Percentiles rank a stretch among this genome's conserved stretches.
These are phyloP conservation scores for Pemphredon lugubris DNA, from an alignment of 2,888 invertebrate genomes.

Conservation along the genomic window DNA sequence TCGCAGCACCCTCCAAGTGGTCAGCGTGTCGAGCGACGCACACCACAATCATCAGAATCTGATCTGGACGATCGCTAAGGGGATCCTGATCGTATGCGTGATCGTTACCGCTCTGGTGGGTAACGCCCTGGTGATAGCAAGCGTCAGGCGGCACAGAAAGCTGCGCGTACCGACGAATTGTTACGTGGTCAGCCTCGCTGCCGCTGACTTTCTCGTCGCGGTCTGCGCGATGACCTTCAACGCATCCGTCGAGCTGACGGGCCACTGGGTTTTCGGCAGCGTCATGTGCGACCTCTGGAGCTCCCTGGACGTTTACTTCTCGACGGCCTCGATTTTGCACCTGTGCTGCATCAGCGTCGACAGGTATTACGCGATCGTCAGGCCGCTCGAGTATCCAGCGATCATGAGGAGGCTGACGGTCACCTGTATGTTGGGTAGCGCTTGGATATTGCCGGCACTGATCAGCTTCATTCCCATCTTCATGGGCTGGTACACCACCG, in stretches of 20 bases:
- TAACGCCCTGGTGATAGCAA: constrained; percentile 94
- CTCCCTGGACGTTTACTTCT: constrained; percentile 96
- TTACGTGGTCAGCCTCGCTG: constrained; percentile 96
- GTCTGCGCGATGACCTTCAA: constrained; percentile 96
- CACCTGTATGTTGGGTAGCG: constrained; percentile 82
- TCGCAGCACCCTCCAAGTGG: constrained; percentile 9
- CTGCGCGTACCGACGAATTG: constrained; percentile 95
- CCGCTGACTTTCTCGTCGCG: constrained; percentile 96
- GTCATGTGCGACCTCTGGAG: constrained; percentile 97
- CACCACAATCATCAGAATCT: no score
- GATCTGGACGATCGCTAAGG: constrained; percentile 87
- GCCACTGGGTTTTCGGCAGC: constrained; percentile 93
- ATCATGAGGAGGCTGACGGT: constrained; percentile 94
- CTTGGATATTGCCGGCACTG: constrained; percentile 84
- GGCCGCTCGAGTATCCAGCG: constrained; percentile 94
- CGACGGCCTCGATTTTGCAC: constrained; percentile 95
- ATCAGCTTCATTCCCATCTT: constrained; percentile 86
- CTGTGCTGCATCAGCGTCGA: constrained; percentile 97
- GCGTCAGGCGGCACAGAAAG: constrained; percentile 90
- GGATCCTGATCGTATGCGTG: constrained; percentile 91
- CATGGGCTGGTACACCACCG: constrained; percentile 87
- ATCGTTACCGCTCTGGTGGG: constrained; percentile 95
- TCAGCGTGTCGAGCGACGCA: no score
- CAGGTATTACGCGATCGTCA: constrained; percentile 94
- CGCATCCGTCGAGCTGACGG: constrained; percentile 92